phyloP scores from a whole-genome alignment of 1,140 invertebrate species.

The Artemia franciscana region DNA sequence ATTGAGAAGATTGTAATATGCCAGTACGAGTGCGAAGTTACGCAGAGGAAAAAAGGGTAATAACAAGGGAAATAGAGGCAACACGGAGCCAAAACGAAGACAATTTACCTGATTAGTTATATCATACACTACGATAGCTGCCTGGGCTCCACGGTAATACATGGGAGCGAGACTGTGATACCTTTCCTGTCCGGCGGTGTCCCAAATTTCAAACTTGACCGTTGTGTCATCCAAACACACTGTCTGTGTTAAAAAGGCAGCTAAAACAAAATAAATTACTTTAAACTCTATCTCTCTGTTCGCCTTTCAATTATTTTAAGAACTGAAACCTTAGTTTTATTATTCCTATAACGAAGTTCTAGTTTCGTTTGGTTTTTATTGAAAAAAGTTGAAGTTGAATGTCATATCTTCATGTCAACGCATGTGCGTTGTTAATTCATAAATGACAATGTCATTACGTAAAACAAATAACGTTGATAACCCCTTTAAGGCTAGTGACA shows the following conservation, averaged over 20 bases:
- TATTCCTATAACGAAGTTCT: not conserved
- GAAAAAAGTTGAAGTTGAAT: not conserved
- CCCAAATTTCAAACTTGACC: constrained; percentile 99
- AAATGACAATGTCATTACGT: no score
- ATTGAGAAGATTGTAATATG: no score
- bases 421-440: no score
- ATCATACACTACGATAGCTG: constrained; percentile 98
- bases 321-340: not conserved
- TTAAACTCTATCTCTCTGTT: no score
- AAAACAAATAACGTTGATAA: no score
- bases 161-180: constrained; percentile 98
- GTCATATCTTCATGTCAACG: no score
- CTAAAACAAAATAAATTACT: constrained; percentile 28
- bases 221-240: constrained; percentile 96
- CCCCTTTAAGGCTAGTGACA: no score
- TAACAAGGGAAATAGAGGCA: no score
- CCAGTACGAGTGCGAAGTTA: no score
- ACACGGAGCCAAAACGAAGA: no score
- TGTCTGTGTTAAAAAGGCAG: constrained; percentile 97
- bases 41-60: no score
- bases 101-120: constrained; percentile 86
- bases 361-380: not conserved
- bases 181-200: constrained; percentile 85
- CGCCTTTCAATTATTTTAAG: constrained; percentile 1
- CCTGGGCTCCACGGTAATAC: constrained; percentile 93